Percentiles rank a stretch among this genome's conserved stretches.
These are phyloP conservation scores for Ophion ellenae DNA, from an alignment of 2,888 invertebrate genomes.

Conservation along the genomic window DNA sequence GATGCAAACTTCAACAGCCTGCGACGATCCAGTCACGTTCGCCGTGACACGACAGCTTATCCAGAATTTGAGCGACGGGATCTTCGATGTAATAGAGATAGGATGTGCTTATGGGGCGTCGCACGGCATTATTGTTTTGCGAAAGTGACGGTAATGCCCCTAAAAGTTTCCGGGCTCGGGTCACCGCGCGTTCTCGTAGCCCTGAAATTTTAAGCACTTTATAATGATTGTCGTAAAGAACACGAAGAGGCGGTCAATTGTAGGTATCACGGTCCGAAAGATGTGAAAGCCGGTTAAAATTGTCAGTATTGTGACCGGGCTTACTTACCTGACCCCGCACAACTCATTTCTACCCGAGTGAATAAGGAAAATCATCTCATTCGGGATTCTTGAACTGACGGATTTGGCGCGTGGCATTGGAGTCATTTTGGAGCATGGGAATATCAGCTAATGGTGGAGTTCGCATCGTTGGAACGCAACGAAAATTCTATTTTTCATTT, in stretches of 20 bases:
- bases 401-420: constrained; percentile 1
- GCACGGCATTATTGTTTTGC: constrained; percentile 12
- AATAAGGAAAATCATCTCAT: constrained; percentile 10
- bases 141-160: constrained; percentile 43
- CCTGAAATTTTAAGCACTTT: constrained; percentile 49
- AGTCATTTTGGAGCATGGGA: not conserved
- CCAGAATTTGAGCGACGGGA: not conserved
- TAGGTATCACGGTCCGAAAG: constrained; percentile 61
- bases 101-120: not conserved
- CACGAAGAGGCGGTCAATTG: constrained; percentile 48
- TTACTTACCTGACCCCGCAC: constrained; percentile 7
- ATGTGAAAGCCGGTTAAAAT: constrained; percentile 55
- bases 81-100: constrained; percentile 22
- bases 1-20: not conserved
- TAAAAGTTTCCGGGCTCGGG: constrained; percentile 26
- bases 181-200: constrained; percentile 16
- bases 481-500: too few relatives aligned
- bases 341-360: constrained; percentile 7
- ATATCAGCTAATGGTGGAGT: too few relatives aligned
- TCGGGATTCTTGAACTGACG: not conserved
- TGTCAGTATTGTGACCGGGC: constrained; percentile 19
- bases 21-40: not conserved
- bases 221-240: constrained; percentile 43
- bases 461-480: too few relatives aligned
- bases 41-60: too few relatives aligned